A percentile compares a stretch with the other conserved stretches of the same genome.
These are phyloP conservation scores for Caiman crocodilus DNA, from an alignment of 2,797 vertebrate genomes.

Conservation along the genomic window DNA sequence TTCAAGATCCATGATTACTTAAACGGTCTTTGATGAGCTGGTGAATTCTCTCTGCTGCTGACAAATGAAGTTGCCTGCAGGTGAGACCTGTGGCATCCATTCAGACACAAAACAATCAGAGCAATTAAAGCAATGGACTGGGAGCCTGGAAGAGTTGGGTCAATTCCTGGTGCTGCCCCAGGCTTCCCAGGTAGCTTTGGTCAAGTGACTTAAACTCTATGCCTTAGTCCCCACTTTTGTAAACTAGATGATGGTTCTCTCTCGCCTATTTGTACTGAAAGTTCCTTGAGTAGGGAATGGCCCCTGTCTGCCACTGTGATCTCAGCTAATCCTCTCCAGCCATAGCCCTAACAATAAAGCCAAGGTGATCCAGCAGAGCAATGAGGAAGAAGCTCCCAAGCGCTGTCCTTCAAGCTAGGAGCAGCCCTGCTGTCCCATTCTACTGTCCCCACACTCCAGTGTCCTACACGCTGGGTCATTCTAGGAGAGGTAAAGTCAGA, in stretches of 20 bases:
- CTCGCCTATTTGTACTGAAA: background rate
- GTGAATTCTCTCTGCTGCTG: background rate
- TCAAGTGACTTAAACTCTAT: background rate
- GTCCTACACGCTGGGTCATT: background rate
- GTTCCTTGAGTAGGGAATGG: background rate
- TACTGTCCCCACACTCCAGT: background rate
- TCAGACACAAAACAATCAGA: background rate
- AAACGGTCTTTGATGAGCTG: background rate
- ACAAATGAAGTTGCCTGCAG: background rate
- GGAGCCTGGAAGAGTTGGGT: background rate
- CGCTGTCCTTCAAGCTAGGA: background rate
- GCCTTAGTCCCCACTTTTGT: background rate
- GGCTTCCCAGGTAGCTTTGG: background rate
- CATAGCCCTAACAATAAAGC: background rate
- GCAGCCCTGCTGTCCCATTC: background rate
- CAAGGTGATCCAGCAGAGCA: background rate
- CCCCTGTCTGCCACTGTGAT: background rate
- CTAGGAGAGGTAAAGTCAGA: background rate
- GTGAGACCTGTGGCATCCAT: background rate
- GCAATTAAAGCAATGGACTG: background rate
- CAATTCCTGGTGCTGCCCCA: background rate
- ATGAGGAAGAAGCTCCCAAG: too few relatives aligned
- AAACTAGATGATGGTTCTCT: background rate
- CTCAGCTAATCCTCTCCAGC: too few relatives aligned
- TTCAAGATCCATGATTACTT: background rate